Evolutionary conservation across 2,113 vertebrate species (phyloP).

Genomic region (Zosterops hypoxanthus): DNA sequence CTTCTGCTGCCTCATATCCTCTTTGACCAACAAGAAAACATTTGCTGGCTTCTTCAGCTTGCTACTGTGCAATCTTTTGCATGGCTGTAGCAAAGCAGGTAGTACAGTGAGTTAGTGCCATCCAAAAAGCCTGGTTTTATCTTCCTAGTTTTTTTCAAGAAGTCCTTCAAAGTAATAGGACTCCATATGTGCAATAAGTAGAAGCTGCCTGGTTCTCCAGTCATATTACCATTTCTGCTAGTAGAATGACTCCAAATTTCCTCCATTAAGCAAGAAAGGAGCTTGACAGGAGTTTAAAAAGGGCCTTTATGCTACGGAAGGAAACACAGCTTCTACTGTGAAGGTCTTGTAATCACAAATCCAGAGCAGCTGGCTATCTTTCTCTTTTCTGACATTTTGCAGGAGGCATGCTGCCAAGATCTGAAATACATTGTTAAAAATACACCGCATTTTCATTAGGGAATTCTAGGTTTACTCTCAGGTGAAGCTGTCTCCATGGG

Average conservation of each 20-base stretch:
- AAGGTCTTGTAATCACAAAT: not conserved
- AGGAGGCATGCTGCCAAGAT: not conserved
- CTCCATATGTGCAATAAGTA: not conserved
- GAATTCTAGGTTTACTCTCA: not conserved
- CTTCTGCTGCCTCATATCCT: not conserved
- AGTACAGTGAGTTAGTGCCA: not conserved
- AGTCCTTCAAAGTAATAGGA: not conserved
- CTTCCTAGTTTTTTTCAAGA: not conserved
- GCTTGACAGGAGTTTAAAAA: not conserved
- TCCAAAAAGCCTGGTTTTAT: not conserved
- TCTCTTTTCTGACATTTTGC: not conserved
- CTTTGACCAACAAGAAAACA: not conserved
- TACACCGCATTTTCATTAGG: not conserved
- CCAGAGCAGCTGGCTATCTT: not conserved
- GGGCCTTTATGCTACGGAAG: not conserved
- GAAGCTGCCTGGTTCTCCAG: not conserved
- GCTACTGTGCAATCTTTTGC: not conserved
- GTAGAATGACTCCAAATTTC: not conserved
- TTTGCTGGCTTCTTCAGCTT: not conserved
- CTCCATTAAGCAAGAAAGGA: not conserved
- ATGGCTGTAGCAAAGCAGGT: not conserved
- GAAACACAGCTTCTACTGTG: not conserved
- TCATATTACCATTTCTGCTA: not conserved
- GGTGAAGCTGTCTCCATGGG: not conserved
- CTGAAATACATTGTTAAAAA: not conserved